A percentile compares a stretch with the other conserved stretches of the same genome.
Conservation (phyloP, 2,888 invertebrate genomes). For the Oegoconia quadripuncta region DNA sequence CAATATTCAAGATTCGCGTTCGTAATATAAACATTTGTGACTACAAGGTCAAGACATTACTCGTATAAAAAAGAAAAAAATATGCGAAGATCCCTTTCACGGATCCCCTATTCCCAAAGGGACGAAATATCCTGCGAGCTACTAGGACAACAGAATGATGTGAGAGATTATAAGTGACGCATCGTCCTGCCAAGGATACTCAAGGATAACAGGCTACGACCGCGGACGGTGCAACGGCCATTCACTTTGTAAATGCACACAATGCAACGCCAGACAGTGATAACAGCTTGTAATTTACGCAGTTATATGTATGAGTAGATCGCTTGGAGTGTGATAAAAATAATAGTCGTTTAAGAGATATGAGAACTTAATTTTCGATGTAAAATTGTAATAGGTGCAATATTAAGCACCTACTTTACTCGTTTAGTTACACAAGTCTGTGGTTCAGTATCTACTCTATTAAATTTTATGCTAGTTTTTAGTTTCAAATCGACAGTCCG, state of each 20-base stretch:
- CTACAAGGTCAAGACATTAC: background rate
- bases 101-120: slow-evolving; percentile 73
- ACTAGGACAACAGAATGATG: slow-evolving; percentile 66
- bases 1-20: background rate
- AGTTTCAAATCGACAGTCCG: too few relatives aligned
- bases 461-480: too few relatives aligned
- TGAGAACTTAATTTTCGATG: too few relatives aligned
- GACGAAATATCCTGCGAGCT: slow-evolving; percentile 78
- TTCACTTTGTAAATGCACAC: slow-evolving; percentile 39
- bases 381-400: too few relatives aligned
- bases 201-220: slow-evolving; percentile 70
- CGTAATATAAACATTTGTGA: too few relatives aligned
- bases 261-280: slow-evolving; percentile 24
- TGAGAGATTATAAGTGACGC: slow-evolving; percentile 46
- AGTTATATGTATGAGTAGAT: slow-evolving; percentile 2
- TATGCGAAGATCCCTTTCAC: slow-evolving; percentile 44
- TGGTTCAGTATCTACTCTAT: too few relatives aligned
- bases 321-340: too few relatives aligned
- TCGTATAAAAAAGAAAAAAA: slow-evolving; percentile 1
- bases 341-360: too few relatives aligned
- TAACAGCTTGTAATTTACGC: too few relatives aligned
- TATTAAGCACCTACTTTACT: too few relatives aligned
- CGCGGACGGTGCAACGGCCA: slow-evolving; percentile 48
- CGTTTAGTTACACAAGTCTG: too few relatives aligned
- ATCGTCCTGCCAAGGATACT: slow-evolving; percentile 74